Conservation (phyloP, 2,888 invertebrate species). For the Drosophila neonasuta region DNA sequence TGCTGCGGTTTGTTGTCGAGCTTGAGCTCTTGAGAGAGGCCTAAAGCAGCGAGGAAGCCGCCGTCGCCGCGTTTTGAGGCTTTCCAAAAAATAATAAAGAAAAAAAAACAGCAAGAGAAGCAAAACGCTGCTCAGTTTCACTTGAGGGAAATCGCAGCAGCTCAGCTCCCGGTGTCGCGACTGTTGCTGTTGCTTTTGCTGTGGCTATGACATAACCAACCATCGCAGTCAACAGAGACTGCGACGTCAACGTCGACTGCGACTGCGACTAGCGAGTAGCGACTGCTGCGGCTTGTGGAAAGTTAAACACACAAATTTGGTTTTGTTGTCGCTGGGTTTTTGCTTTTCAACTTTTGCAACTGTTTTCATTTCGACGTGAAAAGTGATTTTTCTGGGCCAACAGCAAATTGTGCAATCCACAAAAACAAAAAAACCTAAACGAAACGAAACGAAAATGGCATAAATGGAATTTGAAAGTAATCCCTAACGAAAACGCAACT, state of each 20-base stretch:
- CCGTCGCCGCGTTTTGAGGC: slow-evolving; percentile 54
- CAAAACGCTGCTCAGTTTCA: slow-evolving; percentile 69
- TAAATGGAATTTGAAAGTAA: slow-evolving; percentile 24
- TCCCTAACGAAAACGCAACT: slow-evolving; percentile 7
- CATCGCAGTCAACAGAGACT: slow-evolving; percentile 34
- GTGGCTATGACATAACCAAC: slow-evolving; percentile 68
- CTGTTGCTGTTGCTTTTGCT: slow-evolving; percentile 4
- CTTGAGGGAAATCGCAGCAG: slow-evolving; percentile 72
- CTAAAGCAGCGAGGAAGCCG: slow-evolving; percentile 18
- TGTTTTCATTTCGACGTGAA: slow-evolving; percentile 54
- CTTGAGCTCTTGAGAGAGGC: background rate
- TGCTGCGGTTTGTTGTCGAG: slow-evolving; percentile 21
- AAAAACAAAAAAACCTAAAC: background rate
- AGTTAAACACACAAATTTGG: slow-evolving; percentile 72
- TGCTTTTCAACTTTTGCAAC: slow-evolving; percentile 66
- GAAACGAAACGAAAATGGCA: background rate
- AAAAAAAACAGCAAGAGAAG: slow-evolving; percentile 24
- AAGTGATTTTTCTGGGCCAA: slow-evolving; percentile 48
- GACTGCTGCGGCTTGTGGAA: slow-evolving; percentile 54
- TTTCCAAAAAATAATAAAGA: slow-evolving; percentile 62
- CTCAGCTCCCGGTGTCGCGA: slow-evolving; percentile 59
- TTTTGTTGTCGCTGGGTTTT: slow-evolving; percentile 57
- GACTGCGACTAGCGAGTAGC: slow-evolving; percentile 21
- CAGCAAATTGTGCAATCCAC: slow-evolving; percentile 37
- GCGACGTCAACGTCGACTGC: slow-evolving; percentile 23